Evolutionary conservation across 2,888 invertebrate genomes (phyloP), one percentile per base, ranked within the genome.

Genomic region (Megastigmus dorsalis): DNA sequence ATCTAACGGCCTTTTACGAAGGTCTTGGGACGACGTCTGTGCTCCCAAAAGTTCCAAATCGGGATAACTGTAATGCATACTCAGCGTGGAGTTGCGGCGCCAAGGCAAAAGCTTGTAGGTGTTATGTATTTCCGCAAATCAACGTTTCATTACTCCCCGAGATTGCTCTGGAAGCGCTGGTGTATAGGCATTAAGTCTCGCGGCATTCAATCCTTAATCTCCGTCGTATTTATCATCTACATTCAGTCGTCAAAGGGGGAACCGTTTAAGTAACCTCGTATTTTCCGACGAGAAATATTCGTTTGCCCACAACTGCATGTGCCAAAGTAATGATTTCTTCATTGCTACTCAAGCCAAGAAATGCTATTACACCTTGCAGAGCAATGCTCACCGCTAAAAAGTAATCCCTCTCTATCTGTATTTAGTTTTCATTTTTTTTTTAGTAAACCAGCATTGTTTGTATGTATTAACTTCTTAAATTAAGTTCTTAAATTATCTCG

Each of bases 81-180:
- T n/a, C n/a, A n/a, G n/a, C n/a, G n/a, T n/a, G n/a, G n/a, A n/a
- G n/a, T n/a, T n/a, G n/a, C n/a, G n/a, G n/a, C n/a, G n/a, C 41
- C n/a, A 43, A 43, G 30, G 62, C 2, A 30, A 38, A 65, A 10
- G 15, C 38, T 26, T 6, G 52, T 52, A n/a, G 52, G 65, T 26
- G 52, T 52, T 13, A 4, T 6, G 62, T 20, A 52, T 52, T 52
- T 38, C 38, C 52, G 26, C 30, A 6, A 65, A 38, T 65, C 38
- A 23, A 50, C 38, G 33, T 50, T 50, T 52, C 38, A 65, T 52
- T 52, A 52, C 52, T 18, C 36, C 13, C 9, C 20, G 38, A 26
- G 26, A 18, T 38, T 36, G 20, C 33, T 38, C 23, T 10, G 23
- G 23, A 38, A 18, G 33, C 30, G 18, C 55, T 18, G 33, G 18